Percentiles rank a stretch among this genome's conserved stretches.
phyloP scores from a whole-genome alignment of 2,888 invertebrate species.

The Rhopalosiphum nymphaeae region DNA sequence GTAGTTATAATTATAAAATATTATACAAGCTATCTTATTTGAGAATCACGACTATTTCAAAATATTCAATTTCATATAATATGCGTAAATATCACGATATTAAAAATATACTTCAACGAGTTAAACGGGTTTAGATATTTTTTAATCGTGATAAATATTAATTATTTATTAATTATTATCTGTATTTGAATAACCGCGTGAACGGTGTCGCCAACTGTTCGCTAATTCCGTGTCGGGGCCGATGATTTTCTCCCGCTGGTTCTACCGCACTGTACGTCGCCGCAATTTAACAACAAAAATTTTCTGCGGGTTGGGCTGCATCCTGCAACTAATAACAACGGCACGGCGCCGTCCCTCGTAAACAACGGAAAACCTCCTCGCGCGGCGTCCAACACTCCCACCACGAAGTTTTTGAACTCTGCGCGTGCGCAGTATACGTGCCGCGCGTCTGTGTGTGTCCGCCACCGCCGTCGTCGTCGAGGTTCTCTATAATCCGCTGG shows the following conservation, averaged over 20 bases:
- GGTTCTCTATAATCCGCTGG: not conserved
- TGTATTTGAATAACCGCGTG: not conserved
- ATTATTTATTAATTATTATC: not conserved
- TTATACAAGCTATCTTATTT: too few species aligned
- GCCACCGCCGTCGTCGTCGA: not conserved
- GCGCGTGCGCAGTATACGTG: not conserved
- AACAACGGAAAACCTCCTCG: conserved; percentile 41
- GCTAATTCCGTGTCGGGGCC: not conserved
- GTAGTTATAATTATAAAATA: too few species aligned
- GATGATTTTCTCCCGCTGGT: too few species aligned
- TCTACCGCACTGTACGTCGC: not conserved
- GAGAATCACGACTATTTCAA: too few species aligned
- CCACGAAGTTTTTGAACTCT: not conserved
- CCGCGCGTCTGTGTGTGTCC: conserved; percentile 4
- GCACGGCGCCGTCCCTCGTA: conserved; percentile 49
- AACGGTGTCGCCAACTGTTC: not conserved
- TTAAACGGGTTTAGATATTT: not conserved
- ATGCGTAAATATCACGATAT: too few species aligned
- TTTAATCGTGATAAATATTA: not conserved
- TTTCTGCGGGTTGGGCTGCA: not conserved
- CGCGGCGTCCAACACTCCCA: not conserved
- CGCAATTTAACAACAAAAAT: not conserved
- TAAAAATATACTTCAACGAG: too few species aligned
- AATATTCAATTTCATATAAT: too few species aligned
- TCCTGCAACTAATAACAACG: not conserved